These are phyloP conservation scores for Epirrhoe alternata DNA, from an alignment of 2,888 invertebrate species.

Conservation along the genomic window DNA sequence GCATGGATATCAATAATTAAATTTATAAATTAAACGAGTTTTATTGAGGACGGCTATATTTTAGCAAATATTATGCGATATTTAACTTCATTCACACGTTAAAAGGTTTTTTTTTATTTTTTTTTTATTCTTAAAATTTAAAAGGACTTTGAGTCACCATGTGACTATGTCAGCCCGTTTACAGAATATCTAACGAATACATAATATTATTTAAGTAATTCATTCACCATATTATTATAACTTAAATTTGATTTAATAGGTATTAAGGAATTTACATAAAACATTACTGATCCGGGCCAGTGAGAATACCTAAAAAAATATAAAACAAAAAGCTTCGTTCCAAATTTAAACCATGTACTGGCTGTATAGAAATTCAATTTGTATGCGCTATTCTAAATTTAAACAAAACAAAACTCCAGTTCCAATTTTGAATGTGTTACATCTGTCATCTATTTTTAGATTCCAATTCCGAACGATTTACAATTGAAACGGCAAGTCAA, in stretches of 20 bases:
- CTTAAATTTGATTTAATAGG: no score
- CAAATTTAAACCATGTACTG: background rate
- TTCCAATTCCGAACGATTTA: background rate
- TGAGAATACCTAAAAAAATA: background rate
- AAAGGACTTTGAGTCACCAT: no score
- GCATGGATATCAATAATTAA: no score
- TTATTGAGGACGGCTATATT: background rate
- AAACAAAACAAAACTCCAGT: background rate
- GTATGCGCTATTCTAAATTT: background rate
- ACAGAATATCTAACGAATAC: no score
- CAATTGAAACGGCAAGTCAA: constrained; percentile 23
- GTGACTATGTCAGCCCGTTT: no score
- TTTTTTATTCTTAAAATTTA: no score
- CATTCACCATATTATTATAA: no score
- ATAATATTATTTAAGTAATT: no score
- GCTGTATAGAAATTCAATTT: background rate
- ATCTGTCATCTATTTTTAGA: background rate
- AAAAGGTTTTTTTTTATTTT: no score
- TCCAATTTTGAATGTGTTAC: background rate
- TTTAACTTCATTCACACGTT: background rate
- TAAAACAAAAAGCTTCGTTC: background rate
- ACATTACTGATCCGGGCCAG: background rate
- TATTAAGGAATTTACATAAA: no score
- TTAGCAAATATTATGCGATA: background rate
- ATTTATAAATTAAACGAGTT: background rate